phyloP scores from a whole-genome alignment of 2,888 invertebrate species.

The Hirtodrosophila duncani region DNA sequence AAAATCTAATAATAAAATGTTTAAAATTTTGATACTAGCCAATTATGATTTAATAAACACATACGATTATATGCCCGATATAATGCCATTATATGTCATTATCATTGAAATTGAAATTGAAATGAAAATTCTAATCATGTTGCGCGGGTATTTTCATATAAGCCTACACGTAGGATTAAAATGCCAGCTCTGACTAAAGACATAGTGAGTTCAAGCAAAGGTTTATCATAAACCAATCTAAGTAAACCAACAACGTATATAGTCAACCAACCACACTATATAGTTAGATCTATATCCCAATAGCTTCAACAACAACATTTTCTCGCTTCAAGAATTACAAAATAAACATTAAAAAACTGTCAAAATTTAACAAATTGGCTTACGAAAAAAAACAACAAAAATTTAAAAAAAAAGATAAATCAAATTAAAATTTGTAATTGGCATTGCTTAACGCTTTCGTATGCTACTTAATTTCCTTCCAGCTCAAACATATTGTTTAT shows the following conservation, averaged over 20 bases:
- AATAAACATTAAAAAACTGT: constrained; percentile 12
- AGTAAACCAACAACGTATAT: background rate
- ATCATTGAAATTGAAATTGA: constrained; percentile 30
- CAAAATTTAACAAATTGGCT: constrained; percentile 27
- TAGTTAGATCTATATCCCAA: constrained; percentile 5
- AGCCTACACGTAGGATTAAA: constrained; percentile 74
- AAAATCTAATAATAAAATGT: constrained; percentile 34
- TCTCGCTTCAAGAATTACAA: constrained; percentile 6
- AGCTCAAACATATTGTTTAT: background rate
- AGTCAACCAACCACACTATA: constrained; percentile 11
- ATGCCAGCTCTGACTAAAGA: constrained; percentile 74
- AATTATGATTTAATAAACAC: constrained; percentile 26
- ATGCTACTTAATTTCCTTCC: constrained; percentile 22
- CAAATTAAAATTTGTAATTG: constrained; percentile 25
- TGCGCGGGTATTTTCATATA: constrained; percentile 67
- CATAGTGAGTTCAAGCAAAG: constrained; percentile 68
- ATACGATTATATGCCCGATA: constrained; percentile 30
- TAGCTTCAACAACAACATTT: constrained; percentile 24
- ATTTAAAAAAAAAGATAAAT: too few relatives aligned
- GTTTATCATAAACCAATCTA: constrained; percentile 9
- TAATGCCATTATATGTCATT: constrained; percentile 28
- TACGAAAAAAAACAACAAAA: constrained; percentile 8
- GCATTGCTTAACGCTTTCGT: constrained; percentile 32
- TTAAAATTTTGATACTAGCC: constrained; percentile 36
- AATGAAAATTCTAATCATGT: constrained; percentile 25